Evolutionary conservation across 2,797 vertebrate species (phyloP), one percentile per base, ranked within the genome.

Genomic region (Vireo griseus): DNA sequence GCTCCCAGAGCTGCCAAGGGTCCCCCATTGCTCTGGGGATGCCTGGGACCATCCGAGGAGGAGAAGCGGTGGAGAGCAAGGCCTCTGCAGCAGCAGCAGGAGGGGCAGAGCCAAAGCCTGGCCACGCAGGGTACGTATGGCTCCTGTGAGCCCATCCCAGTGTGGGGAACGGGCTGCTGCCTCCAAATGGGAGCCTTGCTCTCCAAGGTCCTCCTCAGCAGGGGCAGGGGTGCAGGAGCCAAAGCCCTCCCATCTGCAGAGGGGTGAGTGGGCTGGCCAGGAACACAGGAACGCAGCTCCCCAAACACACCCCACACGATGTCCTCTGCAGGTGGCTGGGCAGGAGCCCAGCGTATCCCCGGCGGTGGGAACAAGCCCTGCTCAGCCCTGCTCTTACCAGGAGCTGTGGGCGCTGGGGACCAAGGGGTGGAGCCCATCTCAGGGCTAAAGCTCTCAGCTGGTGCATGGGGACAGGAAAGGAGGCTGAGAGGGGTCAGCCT

Each of bases 281-380:
- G 35, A 35, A 35, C 3, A 2, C 18, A 55, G 63, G 29, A 57
- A 40, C 18, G 19, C 51, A 40, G 24, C 35, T 48, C 40, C 72
- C 55, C 61, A 75, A n/a, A 57, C 15, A 63, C 10, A 11, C 15
- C 50, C 31, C 25, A 51, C 16, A 62, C 22, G 29, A 54, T 9
- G 12, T 22, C 6, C 16, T 88, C 54, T 18, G 21, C 1, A 18
- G 54, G 16, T 25, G 50, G 39, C 12, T 40, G 40, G 50, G 37
- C 39, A 86, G 84, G 31, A 95, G 11, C 42, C 63, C 80, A 51
- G 47, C 24, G 65, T 19, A 47, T 52, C 37, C 52, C 25, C 25
- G 12, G 0, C 2, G 11, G 25, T 44, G 68, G 48, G 39, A 85
- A 47, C 20, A 42, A 72, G 67, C 14, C 47, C 45, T 0, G 0